Evolutionary conservation across 2,113 vertebrate species (phyloP).

Genomic region (Drymodes brunneopygia): DNA sequence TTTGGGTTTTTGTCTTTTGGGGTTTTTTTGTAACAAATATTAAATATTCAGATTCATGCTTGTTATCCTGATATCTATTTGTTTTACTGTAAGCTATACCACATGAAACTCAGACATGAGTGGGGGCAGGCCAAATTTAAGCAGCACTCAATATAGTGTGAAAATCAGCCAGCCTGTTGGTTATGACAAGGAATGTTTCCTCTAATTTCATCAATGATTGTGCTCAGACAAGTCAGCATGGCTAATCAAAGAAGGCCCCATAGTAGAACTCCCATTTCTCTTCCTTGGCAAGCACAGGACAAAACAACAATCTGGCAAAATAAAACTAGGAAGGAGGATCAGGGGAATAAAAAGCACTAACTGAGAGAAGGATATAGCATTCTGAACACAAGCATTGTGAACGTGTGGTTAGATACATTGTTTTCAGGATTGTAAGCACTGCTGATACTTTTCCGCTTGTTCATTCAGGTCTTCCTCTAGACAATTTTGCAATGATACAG

Average conservation of each 20-base stretch:
- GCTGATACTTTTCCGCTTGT: neutral
- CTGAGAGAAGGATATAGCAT: neutral
- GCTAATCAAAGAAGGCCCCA: neutral
- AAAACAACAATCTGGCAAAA: neutral
- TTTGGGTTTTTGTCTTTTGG: neutral
- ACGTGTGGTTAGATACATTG: constrained; percentile 12
- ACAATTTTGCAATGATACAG: constrained; percentile 15
- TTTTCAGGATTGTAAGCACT: constrained; percentile 28
- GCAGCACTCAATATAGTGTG: neutral
- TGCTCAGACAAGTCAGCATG: neutral
- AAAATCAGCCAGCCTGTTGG: neutral
- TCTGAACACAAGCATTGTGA: constrained; percentile 39
- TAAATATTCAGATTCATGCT: neutral
- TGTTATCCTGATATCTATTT: neutral
- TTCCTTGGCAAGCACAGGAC: neutral
- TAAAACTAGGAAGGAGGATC: neutral
- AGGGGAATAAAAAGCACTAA: neutral
- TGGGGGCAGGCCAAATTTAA: neutral
- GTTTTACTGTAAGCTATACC: neutral
- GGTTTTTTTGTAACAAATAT: neutral
- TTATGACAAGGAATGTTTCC: neutral
- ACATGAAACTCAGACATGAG: neutral
- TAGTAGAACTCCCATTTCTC: neutral
- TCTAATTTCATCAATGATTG: neutral
- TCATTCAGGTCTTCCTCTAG: constrained; percentile 7